A percentile compares a stretch with the other conserved stretches of the same genome.
These are phyloP conservation scores for Diaphora mendica DNA, from an alignment of 2,888 invertebrate genomes.

Conservation along the genomic window DNA sequence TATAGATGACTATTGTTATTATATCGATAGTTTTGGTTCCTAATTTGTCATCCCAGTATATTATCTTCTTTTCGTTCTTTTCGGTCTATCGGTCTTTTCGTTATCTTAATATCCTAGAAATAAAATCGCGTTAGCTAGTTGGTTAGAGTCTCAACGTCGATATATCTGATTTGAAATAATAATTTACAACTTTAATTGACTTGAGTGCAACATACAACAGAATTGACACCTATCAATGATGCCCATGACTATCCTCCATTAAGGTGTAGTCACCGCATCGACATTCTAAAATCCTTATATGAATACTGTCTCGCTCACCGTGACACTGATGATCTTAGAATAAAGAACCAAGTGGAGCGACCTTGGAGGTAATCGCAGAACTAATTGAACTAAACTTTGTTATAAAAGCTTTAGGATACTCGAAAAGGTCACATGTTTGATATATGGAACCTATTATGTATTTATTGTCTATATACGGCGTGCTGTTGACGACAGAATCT, in stretches of 20 bases:
- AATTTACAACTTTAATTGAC: background rate
- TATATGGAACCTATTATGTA: slow-evolving; percentile 32
- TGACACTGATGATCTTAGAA: slow-evolving; percentile 82
- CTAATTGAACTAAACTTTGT: slow-evolving; percentile 44
- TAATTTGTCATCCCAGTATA: no score
- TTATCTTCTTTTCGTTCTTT: no score
- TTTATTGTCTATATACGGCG: slow-evolving; percentile 21
- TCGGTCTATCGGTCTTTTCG: no score
- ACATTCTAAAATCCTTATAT: slow-evolving; percentile 63
- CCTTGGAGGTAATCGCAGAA: slow-evolving; percentile 58
- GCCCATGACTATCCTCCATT: slow-evolving; percentile 16
- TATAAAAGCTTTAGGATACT: slow-evolving; percentile 46
- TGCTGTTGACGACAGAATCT: slow-evolving; percentile 15
- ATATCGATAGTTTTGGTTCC: no score
- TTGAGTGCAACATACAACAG: slow-evolving; percentile 2
- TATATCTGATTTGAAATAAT: background rate
- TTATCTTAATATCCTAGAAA: no score
- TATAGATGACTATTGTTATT: no score
- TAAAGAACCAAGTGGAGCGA: slow-evolving; percentile 68
- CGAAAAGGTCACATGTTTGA: slow-evolving; percentile 45
- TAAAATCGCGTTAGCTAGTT: no score
- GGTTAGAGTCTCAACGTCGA: background rate
- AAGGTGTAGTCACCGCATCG: slow-evolving; percentile 45
- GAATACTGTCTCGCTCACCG: slow-evolving; percentile 74
- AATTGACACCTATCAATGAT: slow-evolving; percentile 13